Evolutionary conservation across 2,797 vertebrate species (phyloP).

Genomic region (Babyrousa celebensis): DNA sequence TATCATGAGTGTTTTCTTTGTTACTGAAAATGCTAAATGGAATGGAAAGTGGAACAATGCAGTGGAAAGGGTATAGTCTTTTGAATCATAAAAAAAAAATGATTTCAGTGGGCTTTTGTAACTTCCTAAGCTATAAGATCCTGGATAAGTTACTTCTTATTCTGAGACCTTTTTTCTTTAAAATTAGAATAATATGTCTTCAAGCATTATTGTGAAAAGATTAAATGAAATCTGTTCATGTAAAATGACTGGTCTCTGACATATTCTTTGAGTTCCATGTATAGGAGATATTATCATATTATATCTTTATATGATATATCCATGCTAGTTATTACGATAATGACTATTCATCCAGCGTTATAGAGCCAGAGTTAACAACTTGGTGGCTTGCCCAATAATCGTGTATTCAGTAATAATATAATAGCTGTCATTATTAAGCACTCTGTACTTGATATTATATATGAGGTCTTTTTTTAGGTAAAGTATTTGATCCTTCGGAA

Average conservation of each 20-base stretch:
- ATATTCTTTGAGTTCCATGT: slow-evolving; percentile 24
- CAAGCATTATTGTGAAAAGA: not conserved
- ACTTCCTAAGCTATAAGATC: not conserved
- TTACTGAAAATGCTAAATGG: not conserved
- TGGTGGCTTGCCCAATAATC: not conserved
- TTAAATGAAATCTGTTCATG: not conserved
- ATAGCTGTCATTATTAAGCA: not conserved
- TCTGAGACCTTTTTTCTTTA: not conserved
- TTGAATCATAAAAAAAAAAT: not conserved
- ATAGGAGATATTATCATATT: not conserved
- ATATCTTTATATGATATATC: slow-evolving; percentile 6
- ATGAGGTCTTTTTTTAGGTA: slow-evolving; percentile 4
- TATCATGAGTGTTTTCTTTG: not conserved
- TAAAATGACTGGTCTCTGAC: slow-evolving; percentile 46
- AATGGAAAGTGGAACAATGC: not conserved
- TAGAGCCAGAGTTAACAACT: not conserved
- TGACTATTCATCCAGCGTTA: not conserved
- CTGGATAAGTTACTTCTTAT: not conserved
- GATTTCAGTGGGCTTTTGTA: not conserved
- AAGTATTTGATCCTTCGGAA: slow-evolving; percentile 20
- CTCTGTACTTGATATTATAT: not conserved
- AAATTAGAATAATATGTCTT: slow-evolving; percentile 48
- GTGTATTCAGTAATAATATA: slow-evolving; percentile 41
- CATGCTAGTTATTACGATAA: slow-evolving; percentile 32
- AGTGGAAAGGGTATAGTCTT: not conserved